Base-by-base conservation (phyloP, 53 echinoderm and acorn worm genomes). In the Henricia sp. region DNA sequence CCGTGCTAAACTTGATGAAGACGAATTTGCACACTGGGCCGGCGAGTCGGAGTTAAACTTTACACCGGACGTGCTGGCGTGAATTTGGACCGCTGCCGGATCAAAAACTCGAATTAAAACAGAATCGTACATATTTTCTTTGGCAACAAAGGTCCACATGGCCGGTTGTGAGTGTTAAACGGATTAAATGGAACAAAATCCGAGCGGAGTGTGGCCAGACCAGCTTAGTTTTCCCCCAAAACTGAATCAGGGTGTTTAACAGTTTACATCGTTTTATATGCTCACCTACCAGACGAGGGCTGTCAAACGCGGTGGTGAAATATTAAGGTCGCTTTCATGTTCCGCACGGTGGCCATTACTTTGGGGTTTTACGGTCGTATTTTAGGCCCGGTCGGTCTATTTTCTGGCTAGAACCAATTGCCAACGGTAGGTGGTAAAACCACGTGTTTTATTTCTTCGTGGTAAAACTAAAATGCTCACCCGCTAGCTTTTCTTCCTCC, bases 71-170 rank as follows among this genome's bases (percentile, higher is more conserved):
- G 62, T 39, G 46, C 46, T 11, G 27, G 70, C 12, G 43, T 48
- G 44, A 80, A 46, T 80, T 80, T 64, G 28, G 42, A 80, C 62
- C 51, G 63, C 50, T 14, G 63, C 43, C 20, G 32, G 44, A 41
- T 46, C 64, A 80, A n/a, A 80, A 80, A 63, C 80, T 57, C 64
- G n/a, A n/a, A n/a, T 35, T 46, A 33, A 80, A 80, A 80, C 80
- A 80, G 21, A 48, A 62, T 64, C 80, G 20, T 32, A 50, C 62
- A 48, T 62, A 43, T 44, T 80, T 64, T 80, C 17, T 57, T 70
- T 70, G 34, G 17, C 70, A 27, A 70, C 70, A 70, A 60, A 50
- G 64, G 65, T 80, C 80, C 63, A 57, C 80, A 38, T 74, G 83
- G 53, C 53, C 76, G 72, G 72, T 60, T 85, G 41, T 62, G 52